phyloP scores from a whole-genome alignment of 2,797 vertebrate genomes.

The Bufotes viridis region DNA sequence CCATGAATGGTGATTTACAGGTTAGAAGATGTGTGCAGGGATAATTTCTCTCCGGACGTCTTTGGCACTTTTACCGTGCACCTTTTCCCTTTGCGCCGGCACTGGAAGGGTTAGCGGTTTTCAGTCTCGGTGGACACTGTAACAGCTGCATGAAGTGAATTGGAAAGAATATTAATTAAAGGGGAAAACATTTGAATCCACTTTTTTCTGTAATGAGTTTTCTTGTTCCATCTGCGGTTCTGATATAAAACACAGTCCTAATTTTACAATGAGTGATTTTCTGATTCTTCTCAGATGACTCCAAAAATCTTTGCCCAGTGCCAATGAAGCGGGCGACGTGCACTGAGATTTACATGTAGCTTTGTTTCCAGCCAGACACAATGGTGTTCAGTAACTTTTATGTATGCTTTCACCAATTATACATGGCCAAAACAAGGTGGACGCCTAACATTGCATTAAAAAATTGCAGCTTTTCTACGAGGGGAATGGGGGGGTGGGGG shows the following conservation, averaged over 20 bases:
- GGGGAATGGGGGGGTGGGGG: no score
- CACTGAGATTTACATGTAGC: neutral
- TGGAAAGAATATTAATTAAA: conserved; percentile 48
- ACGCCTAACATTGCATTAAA: no score
- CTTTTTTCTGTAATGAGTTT: conserved; percentile 38
- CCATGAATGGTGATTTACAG: neutral
- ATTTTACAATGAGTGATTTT: conserved; percentile 42
- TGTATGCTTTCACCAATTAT: neutral
- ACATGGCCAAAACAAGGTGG: no score
- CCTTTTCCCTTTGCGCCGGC: neutral
- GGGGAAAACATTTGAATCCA: conserved; percentile 25
- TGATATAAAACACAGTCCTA: conserved; percentile 38
- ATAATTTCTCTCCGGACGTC: neutral
- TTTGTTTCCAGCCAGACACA: neutral
- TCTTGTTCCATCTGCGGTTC: conserved; percentile 24
- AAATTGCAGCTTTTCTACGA: no score
- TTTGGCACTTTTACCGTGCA: neutral
- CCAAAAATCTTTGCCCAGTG: neutral
- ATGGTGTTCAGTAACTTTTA: neutral
- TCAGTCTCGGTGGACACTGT: neutral
- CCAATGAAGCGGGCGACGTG: neutral
- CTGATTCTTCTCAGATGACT: neutral
- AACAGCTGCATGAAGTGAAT: conserved; percentile 41
- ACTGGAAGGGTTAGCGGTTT: neutral
- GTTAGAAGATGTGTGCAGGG: neutral